Percentiles rank a stretch among this genome's conserved stretches.
Conservation (phyloP, 2,797 vertebrate genomes). For the Odontamblyopus rebecca region DNA sequence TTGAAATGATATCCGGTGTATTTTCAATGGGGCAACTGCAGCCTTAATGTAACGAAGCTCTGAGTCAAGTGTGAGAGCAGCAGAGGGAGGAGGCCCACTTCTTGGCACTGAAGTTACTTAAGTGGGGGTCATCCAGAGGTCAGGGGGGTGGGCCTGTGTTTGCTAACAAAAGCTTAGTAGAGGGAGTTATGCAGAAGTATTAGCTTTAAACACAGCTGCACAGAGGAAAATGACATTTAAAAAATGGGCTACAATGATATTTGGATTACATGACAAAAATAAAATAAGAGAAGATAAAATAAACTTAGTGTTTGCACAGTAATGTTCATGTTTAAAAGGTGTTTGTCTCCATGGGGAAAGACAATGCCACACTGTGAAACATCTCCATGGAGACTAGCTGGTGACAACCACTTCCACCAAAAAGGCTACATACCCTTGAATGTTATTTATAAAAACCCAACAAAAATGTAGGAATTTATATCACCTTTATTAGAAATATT, state of each 20-base stretch:
- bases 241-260: not conserved
- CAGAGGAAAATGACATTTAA: not conserved
- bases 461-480: conserved; percentile 19
- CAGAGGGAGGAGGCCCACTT: not conserved
- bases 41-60: not conserved
- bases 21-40: not conserved
- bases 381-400: not conserved
- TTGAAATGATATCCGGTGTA: conserved; percentile 16
- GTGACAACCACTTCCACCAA: no score
- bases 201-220: not conserved
- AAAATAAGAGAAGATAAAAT: not conserved
- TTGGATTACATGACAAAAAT: not conserved
- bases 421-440: not conserved
- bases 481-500: conserved; percentile 85
- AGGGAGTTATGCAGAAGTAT: not conserved
- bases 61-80: not conserved
- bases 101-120: conserved; percentile 14
- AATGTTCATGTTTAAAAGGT: no score
- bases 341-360: no score
- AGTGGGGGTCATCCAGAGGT: conserved; percentile 40
- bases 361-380: not conserved
- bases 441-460: not conserved
- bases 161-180: not conserved
- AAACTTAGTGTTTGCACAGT: no score
- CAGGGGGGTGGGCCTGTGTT: conserved; percentile 33